Evolutionary conservation across 2,888 invertebrate genomes (phyloP).

Genomic region (Lasioglossum figueresi): DNA sequence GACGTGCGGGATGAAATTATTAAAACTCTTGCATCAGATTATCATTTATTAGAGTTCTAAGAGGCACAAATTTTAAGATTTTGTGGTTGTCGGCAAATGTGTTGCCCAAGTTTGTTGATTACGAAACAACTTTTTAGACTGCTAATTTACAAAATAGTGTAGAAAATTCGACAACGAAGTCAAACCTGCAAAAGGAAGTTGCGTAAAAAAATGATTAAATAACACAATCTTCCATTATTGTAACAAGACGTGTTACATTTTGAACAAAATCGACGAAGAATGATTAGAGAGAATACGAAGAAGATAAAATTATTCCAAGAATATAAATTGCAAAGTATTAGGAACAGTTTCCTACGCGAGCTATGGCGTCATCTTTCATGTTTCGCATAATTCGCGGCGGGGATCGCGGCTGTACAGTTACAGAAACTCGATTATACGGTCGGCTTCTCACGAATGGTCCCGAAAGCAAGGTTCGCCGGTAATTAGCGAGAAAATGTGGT

Average conservation of each 20-base stretch:
- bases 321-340: not conserved
- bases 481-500: slow-evolving; percentile 41
- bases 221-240: not conserved
- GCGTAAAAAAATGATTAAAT: not conserved
- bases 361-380: not conserved
- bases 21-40: too few species aligned
- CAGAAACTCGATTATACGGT: not conserved
- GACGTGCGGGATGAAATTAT: not conserved
- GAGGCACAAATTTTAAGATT: too few species aligned
- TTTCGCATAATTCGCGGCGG: not conserved
- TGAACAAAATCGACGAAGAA: not conserved
- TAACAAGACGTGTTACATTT: not conserved
- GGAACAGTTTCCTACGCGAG: not conserved
- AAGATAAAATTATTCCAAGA: not conserved
- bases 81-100: too few species aligned
- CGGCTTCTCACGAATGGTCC: slow-evolving; percentile 24
- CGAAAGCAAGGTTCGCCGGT: slow-evolving; percentile 19
- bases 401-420: not conserved
- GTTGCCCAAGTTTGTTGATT: too few species aligned
- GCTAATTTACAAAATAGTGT: not conserved
- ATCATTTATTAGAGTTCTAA: too few species aligned
- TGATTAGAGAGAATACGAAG: not conserved
- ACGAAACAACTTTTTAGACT: too few species aligned
- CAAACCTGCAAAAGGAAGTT: not conserved
- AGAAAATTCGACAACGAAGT: not conserved